Base-by-base conservation (phyloP, 2,888 invertebrate genomes). In the Leucoptera coffeella region DNA sequence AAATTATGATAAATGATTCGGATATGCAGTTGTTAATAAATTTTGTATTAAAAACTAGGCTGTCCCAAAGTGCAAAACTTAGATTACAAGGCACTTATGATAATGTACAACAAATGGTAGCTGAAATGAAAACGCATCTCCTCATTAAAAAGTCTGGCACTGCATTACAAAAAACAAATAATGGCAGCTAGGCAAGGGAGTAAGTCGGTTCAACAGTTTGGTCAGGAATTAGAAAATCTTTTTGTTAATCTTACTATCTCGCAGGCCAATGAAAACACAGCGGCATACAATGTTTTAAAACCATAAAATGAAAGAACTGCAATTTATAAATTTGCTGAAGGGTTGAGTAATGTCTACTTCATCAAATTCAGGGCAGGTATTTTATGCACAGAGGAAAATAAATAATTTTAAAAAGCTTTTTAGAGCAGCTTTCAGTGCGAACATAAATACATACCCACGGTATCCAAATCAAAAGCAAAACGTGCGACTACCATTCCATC, bases 191-290 rank as follows among this genome's bases (percentile, higher is more conserved):
- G 15, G 7, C 24, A 24, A 15, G 10, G 12, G 14, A 15, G 15
- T 4, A 10, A 5, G 11, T 24, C 24, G 5, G 11, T 24, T n/a
- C 10, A 15, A 10, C 4, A 24, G 4, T 24, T 15, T 10, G 24
- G 24, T 4, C 8, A 15, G 11, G n/a, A 24, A 15, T n/a, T 24
- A n/a, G 14, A 14, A 2, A 15, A 24, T 10, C 11, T 15, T 11
- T 24, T 15, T 15, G 24, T 24, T 7, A 12, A 15, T 14, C 10
- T 24, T 5, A 24, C 24, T 4, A 24, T 24, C 11, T 24, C 24
- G 4, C 24, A 24, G 12, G 14, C 24, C 9, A 10, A 24, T 6
- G 24, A 15, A 6, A 15, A 15, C 11, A 7, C 14, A 6, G n/a
- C 14, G 7, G 15, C 5, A 7, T 24, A 10, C 12, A n/a, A 4